Evolutionary conservation across 2,113 vertebrate species (phyloP), one percentile per base, ranked within the genome.

Genomic region (Perognathus longimembris): DNA sequence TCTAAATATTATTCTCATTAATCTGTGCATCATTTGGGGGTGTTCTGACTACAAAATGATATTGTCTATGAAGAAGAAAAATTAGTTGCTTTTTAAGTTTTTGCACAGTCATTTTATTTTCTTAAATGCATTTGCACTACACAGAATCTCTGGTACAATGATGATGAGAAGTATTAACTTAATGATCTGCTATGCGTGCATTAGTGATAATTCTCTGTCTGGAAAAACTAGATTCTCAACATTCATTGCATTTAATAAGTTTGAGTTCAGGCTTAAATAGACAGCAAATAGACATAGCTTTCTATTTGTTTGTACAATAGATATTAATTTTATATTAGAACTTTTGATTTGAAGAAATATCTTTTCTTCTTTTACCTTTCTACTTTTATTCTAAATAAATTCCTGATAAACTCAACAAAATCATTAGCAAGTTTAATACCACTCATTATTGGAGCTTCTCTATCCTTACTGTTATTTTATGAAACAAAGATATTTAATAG

Each of bases 371-470:
- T 30, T 5, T 45, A 7, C 3, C 9, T 69, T 61, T 88, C 34
- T 61, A 61, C 50, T 54, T 85, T 79, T 20, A 32, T 81, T 75
- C 34, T 59, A 74, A 74, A 64, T 70, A 71, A 84, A 93, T 59
- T 40, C 17, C 32, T 28, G 1, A 34, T 71, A 9, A 66, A 67
- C 21, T 90, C 42, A 54, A 9, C 59, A 71, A 82, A 91, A 42
- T 61, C 21, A 85, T 73, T n/a, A 61, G 14, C 7, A 63, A 11
- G 0, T 61, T 89, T 42, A 50, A 3, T 73, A 70, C 38, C 40
- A 80, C 61, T 79, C 32, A 42, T 76, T 50, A 69, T 6, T 40
- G 20, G 4, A 28, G n/a, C 14, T 61, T 34, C 57, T 59, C 7
- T 4, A 26, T 40, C 32, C 30, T 95, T 45, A 45, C n/a, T 86